Evolutionary conservation across 2,888 invertebrate genomes (phyloP), one percentile per base, ranked within the genome.

Genomic region (Bhutanitis thaidina): DNA sequence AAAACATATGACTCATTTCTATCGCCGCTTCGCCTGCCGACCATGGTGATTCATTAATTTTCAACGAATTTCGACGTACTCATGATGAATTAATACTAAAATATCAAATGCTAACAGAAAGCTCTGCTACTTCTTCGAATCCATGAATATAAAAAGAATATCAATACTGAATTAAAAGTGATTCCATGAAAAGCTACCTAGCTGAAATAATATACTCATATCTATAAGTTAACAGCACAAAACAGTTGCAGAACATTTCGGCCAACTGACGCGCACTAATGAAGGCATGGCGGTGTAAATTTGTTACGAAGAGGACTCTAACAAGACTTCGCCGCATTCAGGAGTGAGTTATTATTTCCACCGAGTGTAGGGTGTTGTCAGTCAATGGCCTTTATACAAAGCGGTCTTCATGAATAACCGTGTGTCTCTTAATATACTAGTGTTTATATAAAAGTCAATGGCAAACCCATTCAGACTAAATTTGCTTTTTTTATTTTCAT

Each of bases 271-370:
- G 41, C 37, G 36, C 46, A 46, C 46, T 52, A 52, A 52, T 47
- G 46, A 52, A 51, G 41, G 41, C 51, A 51, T 12, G 40, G 27
- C 36, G 30, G 35, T 51, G 50, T 40, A 41, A 32, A 45, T 45
- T 51, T 43, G 37, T 43, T 39, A 51, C 50, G 15, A 10, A 20
- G 16, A 39, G 44, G 40, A 39, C 39, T 15, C 50, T 50, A 50
- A 45, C 50, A 50, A 50, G 50, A 35, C 35, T 44, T 46, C 16
- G 32, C 12, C 32, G 32, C 35, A 50, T 50, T 50, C 50, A 50
- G 27, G 7, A 37, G 36, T 27, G 50, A 50, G 50, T 49, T 43
- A 49, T 44, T 49, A 49, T 49, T 38, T 44, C 38, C 34, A 32
- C 25, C 40, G 29, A 36, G 37, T 29, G 37, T 15, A 14, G 45